Evolutionary conservation across 2,888 invertebrate species (phyloP), one percentile per base, ranked within the genome.

Genomic region (Nymphalis urticae): DNA sequence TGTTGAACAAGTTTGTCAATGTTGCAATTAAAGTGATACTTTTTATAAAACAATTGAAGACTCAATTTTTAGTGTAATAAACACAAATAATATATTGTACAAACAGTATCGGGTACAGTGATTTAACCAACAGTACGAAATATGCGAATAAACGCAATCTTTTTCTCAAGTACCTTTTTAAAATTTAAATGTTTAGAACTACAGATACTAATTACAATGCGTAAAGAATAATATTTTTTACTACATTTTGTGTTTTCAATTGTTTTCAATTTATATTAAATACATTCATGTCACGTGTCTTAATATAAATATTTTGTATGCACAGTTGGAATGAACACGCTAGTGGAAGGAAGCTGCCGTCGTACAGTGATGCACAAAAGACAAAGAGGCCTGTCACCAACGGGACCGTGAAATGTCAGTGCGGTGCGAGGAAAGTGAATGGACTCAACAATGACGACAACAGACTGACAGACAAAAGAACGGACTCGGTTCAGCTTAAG

Each of bases 251-350:
- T 42, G 42, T 42, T 0, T 42, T 10, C 13, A 13, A 42, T 42
- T 42, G 13, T 42, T 42, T 42, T 42, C 13, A 4, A 42, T 42
- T 4, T 13, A 13, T 13, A 3, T 13, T 42, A 13, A 32, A 13
- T 42, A 42, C 42, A 32, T 24, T 48, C 27, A 59, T 53, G 24
- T 53, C 50, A 36, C 54, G 54, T 58, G 54, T 53, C 56, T 51
- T 53, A 66, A 53, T 70, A 61, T 48, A 27, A 59, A 74, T 47
- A 68, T 59, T 66, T 78, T 71, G 60, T 75, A 64, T 69, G 64
- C 66, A 66, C 91, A 93, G 93, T 92, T 93, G 93, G 93, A 93
- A 93, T 93, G 93, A 93, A 87, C 92, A 93, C 86, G 82, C 85
- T 79, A 88, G 85, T 87, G 87, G 85, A 79, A 87, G 90, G 86